A percentile compares a stretch with the other conserved stretches of the same genome.
Conservation (phyloP, 1,140 invertebrate genomes). For the Grapholita molesta region DNA sequence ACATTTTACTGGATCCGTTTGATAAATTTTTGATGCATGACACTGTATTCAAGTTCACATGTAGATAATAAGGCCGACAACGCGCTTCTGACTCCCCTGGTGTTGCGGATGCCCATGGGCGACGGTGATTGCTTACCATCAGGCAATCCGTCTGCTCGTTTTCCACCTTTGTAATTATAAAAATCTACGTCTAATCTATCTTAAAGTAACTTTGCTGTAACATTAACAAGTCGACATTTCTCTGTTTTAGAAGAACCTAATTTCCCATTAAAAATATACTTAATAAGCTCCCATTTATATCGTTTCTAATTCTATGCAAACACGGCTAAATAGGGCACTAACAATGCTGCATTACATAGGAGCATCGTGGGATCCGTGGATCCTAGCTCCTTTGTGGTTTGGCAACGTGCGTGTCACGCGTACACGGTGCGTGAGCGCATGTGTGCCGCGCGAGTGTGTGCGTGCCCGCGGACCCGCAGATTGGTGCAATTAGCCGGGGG, state of each 20-base stretch:
- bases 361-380: constrained; percentile 7
- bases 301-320: constrained; percentile 1
- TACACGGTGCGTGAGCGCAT: constrained; percentile 32
- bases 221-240: neutral
- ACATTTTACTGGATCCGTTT: no score
- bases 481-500: constrained; percentile 71
- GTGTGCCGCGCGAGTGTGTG: constrained; percentile 44
- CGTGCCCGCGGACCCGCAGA: constrained; percentile 52
- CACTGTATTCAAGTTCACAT: no score
- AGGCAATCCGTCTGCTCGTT: no score
- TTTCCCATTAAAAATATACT: neutral
- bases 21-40: no score
- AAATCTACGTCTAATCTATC: no score
- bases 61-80: no score
- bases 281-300: neutral
- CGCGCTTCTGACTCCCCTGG: no score
- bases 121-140: no score
- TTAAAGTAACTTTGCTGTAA: neutral
- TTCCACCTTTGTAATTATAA: no score
- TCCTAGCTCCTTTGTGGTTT: constrained; percentile 16
- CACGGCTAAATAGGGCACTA: neutral
- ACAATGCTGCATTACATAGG: constrained; percentile 8
- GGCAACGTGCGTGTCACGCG: constrained; percentile 13
- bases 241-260: neutral
- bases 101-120: no score